Base-by-base conservation (phyloP, 1,140 invertebrate species). In the Heterodera schachtii region DNA sequence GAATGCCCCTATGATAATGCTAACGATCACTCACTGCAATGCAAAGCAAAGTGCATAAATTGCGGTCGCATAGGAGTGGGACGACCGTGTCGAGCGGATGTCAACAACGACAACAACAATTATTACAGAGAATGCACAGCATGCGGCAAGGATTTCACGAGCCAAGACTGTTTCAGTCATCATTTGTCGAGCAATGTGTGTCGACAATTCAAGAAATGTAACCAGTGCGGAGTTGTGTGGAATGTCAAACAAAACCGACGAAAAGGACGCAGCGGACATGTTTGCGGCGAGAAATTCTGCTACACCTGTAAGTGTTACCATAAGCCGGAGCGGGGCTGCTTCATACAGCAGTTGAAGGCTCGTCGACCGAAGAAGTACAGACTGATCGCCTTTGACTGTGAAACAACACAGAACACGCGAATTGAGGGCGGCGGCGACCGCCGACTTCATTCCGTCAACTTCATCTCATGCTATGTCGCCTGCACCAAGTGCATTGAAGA, bases 251-350 rank as follows among this genome's bases (percentile, higher is more conserved):
- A 43, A 16, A 44, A 71, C 75, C 64, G 13, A 3, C 9, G 43
- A 19, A 47, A 76, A 11, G 13, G 31, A 16, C 9, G 31, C 2
- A 71, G 21, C 3, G 31, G 46, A 43, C 75, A 76, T 9, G 66
- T 76, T 76, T 76, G 75, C 31, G 66, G 66, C 0, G 13, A 76
- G 41, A 49, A 21, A 19, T 76, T 47, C 47, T 76, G 75, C 70
- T 5, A 4, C 6, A 76, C 41, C 3, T 76, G 75, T 9, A 52
- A 41, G 1, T 16, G 46, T 43, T 71, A 3, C 66, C 75, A 76
- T 21, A 19, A 19, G 16, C 31, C 75, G 4, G 47, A 76, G 11
- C 43, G 66, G 46, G 19, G 19, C 31, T 31, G 31, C 31, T 31
- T 31, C 31, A 31, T 31, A 31, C 31, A 31, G 31, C 31, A 31